phyloP scores from a whole-genome alignment of 2,113 vertebrate species.

The Zingel zingel region DNA sequence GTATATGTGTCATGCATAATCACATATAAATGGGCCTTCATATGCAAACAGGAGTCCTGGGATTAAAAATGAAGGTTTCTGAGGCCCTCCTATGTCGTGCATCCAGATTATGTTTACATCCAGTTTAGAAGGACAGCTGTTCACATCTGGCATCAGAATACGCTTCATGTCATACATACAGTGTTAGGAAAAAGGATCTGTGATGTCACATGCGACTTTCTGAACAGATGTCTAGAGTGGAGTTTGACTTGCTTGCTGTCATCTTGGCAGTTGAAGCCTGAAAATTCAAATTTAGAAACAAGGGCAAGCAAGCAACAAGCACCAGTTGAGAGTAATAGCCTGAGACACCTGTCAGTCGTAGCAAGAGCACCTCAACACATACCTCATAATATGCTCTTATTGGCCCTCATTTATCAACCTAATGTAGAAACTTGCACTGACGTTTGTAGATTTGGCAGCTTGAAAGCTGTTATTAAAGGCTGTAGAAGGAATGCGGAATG shows the following conservation, averaged over 20 bases:
- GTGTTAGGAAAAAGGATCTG: slow-evolving; percentile 8
- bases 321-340: background rate
- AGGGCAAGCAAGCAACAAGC: background rate
- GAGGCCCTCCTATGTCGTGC: background rate
- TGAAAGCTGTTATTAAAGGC: too few relatives aligned
- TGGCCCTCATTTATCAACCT: too few relatives aligned
- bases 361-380: background rate
- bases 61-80: slow-evolving; percentile 16
- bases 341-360: background rate
- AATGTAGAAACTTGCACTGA: too few relatives aligned
- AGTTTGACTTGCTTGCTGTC: slow-evolving; percentile 25
- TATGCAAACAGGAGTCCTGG: background rate
- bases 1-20: background rate
- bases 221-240: slow-evolving; percentile 22
- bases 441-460: too few relatives aligned
- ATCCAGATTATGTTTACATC: slow-evolving; percentile 27
- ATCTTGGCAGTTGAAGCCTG: slow-evolving; percentile 9
- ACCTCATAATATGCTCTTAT: too few relatives aligned
- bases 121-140: slow-evolving; percentile 24
- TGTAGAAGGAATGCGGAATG: too few relatives aligned
- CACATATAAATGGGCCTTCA: background rate
- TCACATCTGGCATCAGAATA: slow-evolving; percentile 17
- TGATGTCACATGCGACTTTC: slow-evolving; percentile 13
- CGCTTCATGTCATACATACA: background rate
- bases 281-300: background rate